Percentiles rank a stretch among this genome's conserved stretches.
Evolutionary conservation across 2,888 invertebrate species (phyloP).

Genomic region (Netelia fuscicornis): DNA sequence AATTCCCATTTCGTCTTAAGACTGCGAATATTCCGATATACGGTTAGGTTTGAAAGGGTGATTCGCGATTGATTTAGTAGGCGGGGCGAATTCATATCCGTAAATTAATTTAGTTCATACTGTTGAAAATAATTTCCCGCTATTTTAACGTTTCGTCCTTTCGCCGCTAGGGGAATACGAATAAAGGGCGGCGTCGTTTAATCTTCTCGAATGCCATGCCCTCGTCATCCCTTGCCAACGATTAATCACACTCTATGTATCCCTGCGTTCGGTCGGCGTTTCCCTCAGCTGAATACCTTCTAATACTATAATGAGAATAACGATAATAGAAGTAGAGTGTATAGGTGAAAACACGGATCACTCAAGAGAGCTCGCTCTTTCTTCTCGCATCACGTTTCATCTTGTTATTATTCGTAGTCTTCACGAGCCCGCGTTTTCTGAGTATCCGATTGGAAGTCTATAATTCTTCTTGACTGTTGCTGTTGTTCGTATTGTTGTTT

Average conservation of each 20-base stretch:
- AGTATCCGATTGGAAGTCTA: conserved; percentile 43
- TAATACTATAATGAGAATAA: conserved; percentile 47
- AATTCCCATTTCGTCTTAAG: conserved; percentile 13
- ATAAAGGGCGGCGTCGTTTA: background rate
- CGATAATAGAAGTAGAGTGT: conserved; percentile 51
- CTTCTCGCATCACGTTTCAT: background rate
- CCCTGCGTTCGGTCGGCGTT: conserved; percentile 11
- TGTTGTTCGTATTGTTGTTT: background rate
- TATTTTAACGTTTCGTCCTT: background rate
- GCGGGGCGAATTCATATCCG: background rate
- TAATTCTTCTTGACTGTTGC: conserved; percentile 13
- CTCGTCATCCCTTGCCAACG: conserved; percentile 23
- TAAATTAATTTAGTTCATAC: background rate
- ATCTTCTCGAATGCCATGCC: background rate
- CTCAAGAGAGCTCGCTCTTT: conserved; percentile 18
- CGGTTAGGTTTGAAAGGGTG: background rate
- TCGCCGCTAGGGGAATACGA: background rate
- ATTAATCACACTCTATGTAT: conserved; percentile 36
- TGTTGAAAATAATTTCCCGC: background rate
- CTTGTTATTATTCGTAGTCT: background rate
- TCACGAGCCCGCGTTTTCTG: conserved; percentile 26
- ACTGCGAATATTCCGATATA: conserved; percentile 22
- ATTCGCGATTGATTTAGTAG: background rate
- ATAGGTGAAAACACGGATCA: conserved; percentile 34
- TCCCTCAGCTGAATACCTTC: conserved; percentile 33